These are phyloP conservation scores for Dysdera silvatica DNA, from an alignment of 1,140 invertebrate genomes.

Conservation along the genomic window DNA sequence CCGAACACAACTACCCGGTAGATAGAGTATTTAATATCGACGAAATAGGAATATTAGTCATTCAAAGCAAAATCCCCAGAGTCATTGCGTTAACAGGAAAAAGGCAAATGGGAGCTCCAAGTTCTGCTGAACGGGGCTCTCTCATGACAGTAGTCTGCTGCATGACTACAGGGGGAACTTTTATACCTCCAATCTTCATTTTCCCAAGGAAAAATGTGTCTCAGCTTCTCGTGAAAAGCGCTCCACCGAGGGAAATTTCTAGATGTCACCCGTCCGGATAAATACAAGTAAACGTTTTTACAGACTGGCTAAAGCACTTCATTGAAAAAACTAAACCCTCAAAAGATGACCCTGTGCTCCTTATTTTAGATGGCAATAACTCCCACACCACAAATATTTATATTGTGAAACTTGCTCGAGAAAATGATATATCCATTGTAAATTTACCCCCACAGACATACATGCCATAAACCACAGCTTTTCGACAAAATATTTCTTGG, in stretches of 20 bases:
- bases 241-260: not conserved
- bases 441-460: not conserved
- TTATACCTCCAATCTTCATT: constrained; percentile 8
- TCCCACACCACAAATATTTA: not conserved
- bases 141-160: not conserved
- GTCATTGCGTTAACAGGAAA: not conserved
- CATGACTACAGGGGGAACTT: constrained; percentile 13
- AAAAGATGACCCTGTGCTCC: not conserved
- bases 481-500: not conserved
- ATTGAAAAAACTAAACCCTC: not conserved
- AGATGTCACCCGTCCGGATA: not conserved
- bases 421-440: not conserved
- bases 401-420: not conserved
- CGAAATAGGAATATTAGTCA: no score
- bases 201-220: constrained; percentile 22
- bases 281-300: not conserved
- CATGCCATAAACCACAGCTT: not conserved
- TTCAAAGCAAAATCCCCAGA: no score
- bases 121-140: not conserved
- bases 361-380: not conserved
- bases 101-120: not conserved
- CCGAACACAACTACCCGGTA: not conserved
- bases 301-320: not conserved
- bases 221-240: constrained; percentile 9
- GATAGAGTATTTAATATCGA: no score